phyloP scores from a whole-genome alignment of 2,113 vertebrate genomes.

The Scartelaos histophorus region DNA sequence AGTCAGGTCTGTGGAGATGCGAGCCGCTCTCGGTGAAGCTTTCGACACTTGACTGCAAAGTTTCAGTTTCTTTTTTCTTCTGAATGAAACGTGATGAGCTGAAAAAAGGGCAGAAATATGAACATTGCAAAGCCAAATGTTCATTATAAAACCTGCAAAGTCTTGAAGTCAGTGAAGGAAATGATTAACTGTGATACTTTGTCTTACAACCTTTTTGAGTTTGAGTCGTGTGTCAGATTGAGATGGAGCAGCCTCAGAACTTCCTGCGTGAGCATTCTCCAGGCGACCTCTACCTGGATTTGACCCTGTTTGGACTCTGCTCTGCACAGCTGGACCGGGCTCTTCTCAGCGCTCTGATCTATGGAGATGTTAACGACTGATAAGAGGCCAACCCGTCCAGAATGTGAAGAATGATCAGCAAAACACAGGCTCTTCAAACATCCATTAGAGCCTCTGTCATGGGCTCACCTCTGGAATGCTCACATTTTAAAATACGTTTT shows the following conservation, averaged over 20 bases:
- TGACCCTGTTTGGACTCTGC: background rate
- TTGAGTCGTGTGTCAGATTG: no score
- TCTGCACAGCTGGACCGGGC: slow-evolving; percentile 45
- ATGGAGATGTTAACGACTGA: slow-evolving; percentile 45
- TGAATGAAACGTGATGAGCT: no score
- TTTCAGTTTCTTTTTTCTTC: no score
- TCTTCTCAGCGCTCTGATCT: slow-evolving; percentile 27
- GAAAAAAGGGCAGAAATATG: no score
- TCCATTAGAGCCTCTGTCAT: slow-evolving; percentile 34
- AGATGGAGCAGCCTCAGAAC: background rate
- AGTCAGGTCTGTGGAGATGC: no score
- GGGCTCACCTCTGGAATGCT: slow-evolving; percentile 3
- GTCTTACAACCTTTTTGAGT: no score
- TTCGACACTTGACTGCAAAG: no score
- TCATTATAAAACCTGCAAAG: no score
- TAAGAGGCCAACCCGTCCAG: slow-evolving; percentile 23
- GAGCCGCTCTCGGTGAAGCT: no score
- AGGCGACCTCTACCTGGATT: slow-evolving; percentile 4
- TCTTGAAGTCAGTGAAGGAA: no score
- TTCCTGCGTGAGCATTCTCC: background rate
- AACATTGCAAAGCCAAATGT: no score
- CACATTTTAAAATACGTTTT: slow-evolving; percentile 1
- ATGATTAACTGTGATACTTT: no score
- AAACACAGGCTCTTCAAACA: slow-evolving; percentile 16
- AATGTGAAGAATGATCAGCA: slow-evolving; percentile 41